phyloP scores from a whole-genome alignment of 2,888 invertebrate species.

The Heliconius ismenius region DNA sequence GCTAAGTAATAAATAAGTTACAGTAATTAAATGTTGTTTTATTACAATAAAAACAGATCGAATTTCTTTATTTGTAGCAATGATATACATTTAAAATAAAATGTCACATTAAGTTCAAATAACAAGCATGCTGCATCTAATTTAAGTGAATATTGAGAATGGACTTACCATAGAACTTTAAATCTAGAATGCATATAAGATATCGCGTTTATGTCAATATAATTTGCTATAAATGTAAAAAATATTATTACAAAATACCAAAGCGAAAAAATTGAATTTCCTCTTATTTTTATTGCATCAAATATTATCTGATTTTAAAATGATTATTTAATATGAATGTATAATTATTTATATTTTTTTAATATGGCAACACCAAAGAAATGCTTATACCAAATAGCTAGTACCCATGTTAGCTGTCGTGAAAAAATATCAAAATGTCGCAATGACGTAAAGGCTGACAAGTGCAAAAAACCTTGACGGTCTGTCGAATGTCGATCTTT shows the following conservation, averaged over 20 bases:
- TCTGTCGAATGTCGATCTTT: constrained; percentile 55
- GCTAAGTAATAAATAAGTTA: neutral
- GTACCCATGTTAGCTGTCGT: constrained; percentile 29
- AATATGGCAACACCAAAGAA: neutral
- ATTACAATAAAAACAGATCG: neutral
- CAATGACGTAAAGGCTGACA: constrained; percentile 70
- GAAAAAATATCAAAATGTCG: constrained; percentile 64
- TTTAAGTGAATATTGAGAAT: too few relatives aligned
- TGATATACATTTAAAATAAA: too few relatives aligned
- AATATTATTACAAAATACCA: too few relatives aligned
- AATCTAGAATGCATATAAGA: too few relatives aligned
- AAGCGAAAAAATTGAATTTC: too few relatives aligned
- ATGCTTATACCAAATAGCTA: neutral
- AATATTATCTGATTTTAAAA: neutral
- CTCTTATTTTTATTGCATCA: too few relatives aligned
- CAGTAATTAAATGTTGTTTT: neutral
- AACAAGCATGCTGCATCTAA: too few relatives aligned
- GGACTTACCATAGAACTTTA: too few relatives aligned
- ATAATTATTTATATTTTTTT: neutral
- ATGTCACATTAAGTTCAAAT: too few relatives aligned
- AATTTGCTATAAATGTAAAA: too few relatives aligned
- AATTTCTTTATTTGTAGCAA: too few relatives aligned
- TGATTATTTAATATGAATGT: neutral
- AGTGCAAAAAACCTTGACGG: constrained; percentile 69
- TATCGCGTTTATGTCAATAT: too few relatives aligned